Evolutionary conservation across 2,113 vertebrate species (phyloP).

Genomic region (Oreotrochilus melanogaster): DNA sequence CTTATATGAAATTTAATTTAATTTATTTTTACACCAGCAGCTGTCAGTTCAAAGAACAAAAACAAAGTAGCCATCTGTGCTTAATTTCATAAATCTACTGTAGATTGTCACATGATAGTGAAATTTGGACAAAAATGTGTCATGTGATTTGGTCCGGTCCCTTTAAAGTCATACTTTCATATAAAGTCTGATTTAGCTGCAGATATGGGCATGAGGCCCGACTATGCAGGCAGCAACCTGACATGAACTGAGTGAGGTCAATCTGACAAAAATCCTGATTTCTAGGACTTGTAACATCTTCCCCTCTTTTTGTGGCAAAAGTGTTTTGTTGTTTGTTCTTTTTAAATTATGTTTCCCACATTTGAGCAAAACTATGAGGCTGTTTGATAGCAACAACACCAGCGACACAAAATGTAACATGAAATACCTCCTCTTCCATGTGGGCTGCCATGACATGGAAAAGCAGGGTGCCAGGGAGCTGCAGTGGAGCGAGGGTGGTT

Average conservation of each 20-base stretch:
- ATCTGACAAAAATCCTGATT: neutral
- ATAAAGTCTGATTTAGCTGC: constrained; percentile 34
- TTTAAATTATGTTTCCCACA: neutral
- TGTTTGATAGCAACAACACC: neutral
- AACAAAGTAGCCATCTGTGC: constrained; percentile 88
- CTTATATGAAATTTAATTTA: constrained; percentile 86
- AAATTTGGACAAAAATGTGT: constrained; percentile 77
- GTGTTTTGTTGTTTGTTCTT: neutral
- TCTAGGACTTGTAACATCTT: neutral
- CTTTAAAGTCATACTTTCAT: constrained; percentile 66
- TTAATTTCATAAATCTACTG: constrained; percentile 83
- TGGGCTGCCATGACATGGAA: neutral
- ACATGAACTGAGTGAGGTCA: constrained; percentile 20
- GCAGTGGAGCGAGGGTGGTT: neutral
- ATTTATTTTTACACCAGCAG: constrained; percentile 88
- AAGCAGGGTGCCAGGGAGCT: neutral
- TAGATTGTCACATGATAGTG: constrained; percentile 79
- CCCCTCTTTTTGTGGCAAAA: neutral
- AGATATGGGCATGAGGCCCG: constrained; percentile 8
- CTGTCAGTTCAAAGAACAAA: constrained; percentile 88
- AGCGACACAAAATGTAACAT: neutral
- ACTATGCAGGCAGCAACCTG: neutral
- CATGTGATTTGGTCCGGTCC: constrained; percentile 72
- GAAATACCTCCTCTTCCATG: neutral
- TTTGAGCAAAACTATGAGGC: neutral